Base-by-base conservation (phyloP, 1,140 invertebrate genomes). In the Dolichoris vasculosae region DNA sequence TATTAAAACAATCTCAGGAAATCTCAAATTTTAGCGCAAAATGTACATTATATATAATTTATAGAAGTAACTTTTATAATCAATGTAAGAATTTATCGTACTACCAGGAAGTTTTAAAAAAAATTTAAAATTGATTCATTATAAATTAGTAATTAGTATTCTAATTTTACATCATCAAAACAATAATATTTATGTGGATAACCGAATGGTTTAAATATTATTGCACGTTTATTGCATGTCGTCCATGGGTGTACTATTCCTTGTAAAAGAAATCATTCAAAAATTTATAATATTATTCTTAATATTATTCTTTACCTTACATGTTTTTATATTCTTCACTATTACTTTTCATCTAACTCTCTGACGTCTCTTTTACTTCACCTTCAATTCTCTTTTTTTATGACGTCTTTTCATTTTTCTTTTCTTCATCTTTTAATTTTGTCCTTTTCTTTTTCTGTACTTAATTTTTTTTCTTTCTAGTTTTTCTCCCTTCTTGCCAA, bases 351-450 rank as follows among this genome's bases (percentile, higher is more conserved):
- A 43, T 40, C n/a, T 64, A 9, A 32, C 30, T 48, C 40, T 15
- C 82, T 43, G n/a, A 46, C 71, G 35, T 64, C 73, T 77, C 55
- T 83, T 75, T 75, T 46, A 83, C 15, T 43, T 38, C 51, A 20
- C 48, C 69, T n/a, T 51, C 32, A 40, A 20, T 81, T 23, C 79
- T 69, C 64, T 59, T 80, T 30, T 30, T 80, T 81, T 64, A 26
- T 43, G 63, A 67, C 63, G 43, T 69, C 38, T 69, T 15, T 43
- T 17, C 69, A 6, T 6, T 32, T 46, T 76, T 40, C 23, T 30
- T 40, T 30, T n/a, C 59, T 64, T 43, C 32, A 15, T 35, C 30
- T 81, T 51, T 82, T 82, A 82, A 82, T 82, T 83, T 71, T 38
- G 26, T n/a, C 46, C 73, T 23, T 20, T 55, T 11, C n/a, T 77